phyloP scores from a whole-genome alignment of 2,113 vertebrate genomes.

The Ochotona curzoniae region DNA sequence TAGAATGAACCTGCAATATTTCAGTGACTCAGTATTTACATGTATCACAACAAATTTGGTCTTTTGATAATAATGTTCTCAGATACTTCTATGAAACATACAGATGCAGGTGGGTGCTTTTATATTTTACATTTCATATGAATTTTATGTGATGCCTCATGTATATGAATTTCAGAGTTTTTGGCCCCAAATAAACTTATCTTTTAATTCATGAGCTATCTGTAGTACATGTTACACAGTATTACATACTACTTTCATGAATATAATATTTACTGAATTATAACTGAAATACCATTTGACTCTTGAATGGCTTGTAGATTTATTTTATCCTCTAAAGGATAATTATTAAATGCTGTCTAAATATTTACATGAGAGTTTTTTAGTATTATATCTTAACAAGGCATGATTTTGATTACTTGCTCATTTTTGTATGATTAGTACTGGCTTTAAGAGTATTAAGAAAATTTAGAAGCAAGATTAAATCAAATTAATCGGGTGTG shows the following conservation, averaged over 20 bases:
- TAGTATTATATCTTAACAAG: slow-evolving; percentile 16
- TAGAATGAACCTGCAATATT: not conserved
- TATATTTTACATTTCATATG: too few species aligned
- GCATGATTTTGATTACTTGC: not conserved
- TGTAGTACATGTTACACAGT: too few species aligned
- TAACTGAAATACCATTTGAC: not conserved
- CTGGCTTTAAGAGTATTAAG: not conserved
- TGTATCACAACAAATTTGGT: not conserved
- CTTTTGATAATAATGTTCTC: not conserved
- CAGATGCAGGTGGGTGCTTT: not conserved
- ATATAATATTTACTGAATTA: not conserved
- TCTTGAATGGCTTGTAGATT: not conserved
- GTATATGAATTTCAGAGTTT: too few species aligned
- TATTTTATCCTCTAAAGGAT: slow-evolving; percentile 3
- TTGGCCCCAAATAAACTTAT: too few species aligned
- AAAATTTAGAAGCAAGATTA: not conserved
- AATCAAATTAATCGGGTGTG: not conserved
- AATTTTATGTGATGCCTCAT: too few species aligned
- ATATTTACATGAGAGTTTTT: not conserved
- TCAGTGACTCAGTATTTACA: not conserved
- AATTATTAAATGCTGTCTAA: slow-evolving; percentile 18
- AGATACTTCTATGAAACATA: not conserved
- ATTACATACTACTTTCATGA: not conserved
- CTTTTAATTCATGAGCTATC: too few species aligned
- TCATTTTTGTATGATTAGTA: not conserved